Percentiles rank a stretch among this genome's conserved stretches.
Conservation (phyloP, 1,140 invertebrate genomes). For the Drosophila triauraria region DNA sequence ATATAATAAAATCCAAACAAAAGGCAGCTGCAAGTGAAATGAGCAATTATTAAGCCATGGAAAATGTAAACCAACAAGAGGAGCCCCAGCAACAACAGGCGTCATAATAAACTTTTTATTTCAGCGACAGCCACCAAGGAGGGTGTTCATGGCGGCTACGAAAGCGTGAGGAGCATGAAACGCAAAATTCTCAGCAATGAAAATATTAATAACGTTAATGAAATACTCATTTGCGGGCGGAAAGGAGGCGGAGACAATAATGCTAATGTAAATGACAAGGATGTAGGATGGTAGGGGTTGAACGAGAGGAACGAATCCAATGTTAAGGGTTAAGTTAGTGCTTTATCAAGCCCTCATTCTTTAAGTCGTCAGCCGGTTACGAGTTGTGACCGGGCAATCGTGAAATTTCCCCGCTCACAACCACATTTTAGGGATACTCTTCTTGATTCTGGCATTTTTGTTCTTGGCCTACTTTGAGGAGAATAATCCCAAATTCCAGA, state of each 20-base stretch:
- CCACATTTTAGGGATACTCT: background rate
- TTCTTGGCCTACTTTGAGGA: too few species aligned
- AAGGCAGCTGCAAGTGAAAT: constrained; percentile 72
- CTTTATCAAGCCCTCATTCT: background rate
- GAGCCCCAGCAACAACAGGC: constrained; percentile 29
- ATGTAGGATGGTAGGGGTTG: background rate
- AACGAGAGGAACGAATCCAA: too few species aligned
- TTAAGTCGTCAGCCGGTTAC: background rate
- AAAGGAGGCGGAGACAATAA: constrained; percentile 48
- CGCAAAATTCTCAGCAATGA: constrained; percentile 67
- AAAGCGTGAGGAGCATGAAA: constrained; percentile 27
- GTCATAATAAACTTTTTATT: constrained; percentile 75
- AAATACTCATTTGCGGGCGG: constrained; percentile 66
- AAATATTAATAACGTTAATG: constrained; percentile 78
- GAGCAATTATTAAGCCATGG: constrained; percentile 76
- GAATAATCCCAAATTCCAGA: too few species aligned
- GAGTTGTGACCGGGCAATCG: background rate
- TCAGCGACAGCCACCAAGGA: constrained; percentile 8
- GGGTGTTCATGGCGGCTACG: constrained; percentile 3
- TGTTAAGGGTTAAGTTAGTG: background rate
- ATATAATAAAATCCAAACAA: constrained; percentile 55
- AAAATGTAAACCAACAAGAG: constrained; percentile 61
- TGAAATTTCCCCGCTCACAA: background rate
- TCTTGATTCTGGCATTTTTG: too few species aligned
- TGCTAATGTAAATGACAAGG: constrained; percentile 68